Conservation (phyloP, 2,113 vertebrate species). For the Crocuta crocuta region DNA sequence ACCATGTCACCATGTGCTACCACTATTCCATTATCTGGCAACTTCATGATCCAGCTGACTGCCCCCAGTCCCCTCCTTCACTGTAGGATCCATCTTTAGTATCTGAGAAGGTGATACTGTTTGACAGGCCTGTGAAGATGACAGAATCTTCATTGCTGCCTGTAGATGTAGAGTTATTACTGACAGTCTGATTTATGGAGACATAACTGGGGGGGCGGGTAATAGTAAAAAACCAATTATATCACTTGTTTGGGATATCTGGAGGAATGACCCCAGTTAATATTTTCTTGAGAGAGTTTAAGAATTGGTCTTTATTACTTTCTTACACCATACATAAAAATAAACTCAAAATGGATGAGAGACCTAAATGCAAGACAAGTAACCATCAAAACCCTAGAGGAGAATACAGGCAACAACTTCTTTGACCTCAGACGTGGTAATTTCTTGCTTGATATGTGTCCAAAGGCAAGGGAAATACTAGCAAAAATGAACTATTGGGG, state of each 20-base stretch:
- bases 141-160: neutral
- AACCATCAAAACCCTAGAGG: no score
- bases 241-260: neutral
- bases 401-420: no score
- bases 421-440: no score
- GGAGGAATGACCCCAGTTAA: neutral
- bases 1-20: neutral
- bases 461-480: no score
- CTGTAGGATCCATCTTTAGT: neutral
- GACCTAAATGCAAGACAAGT: no score
- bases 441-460: no score
- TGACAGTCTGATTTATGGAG: neutral
- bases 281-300: neutral
- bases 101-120: neutral
- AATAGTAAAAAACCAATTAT: neutral
- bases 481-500: no score
- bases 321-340: no score
- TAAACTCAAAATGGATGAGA: no score
- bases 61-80: neutral
- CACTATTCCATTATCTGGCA: neutral
- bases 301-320: neutral
- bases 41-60: neutral
- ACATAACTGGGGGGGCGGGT: neutral
- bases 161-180: neutral
- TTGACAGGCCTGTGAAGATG: neutral